A percentile compares a stretch with the other conserved stretches of the same genome.
Conservation (phyloP, 2,888 invertebrate species). For the Bombyx huttoni region DNA sequence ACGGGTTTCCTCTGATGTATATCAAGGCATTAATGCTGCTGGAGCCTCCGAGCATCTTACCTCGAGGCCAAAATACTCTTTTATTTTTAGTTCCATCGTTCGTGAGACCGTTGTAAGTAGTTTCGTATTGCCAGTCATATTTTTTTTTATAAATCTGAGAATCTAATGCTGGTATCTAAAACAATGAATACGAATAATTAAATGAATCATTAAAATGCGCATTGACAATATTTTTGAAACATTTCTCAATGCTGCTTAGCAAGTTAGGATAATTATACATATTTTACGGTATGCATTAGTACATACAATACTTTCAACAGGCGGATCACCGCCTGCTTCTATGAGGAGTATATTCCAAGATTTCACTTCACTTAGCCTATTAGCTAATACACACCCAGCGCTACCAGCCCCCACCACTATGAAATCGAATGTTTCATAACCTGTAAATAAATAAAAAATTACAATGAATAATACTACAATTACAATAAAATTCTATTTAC, state of each 20-base stretch:
- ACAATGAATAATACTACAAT: no score
- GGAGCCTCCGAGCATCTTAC: no score
- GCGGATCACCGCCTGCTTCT: slow-evolving; percentile 15
- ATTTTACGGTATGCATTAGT: slow-evolving; percentile 57
- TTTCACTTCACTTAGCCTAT: slow-evolving; percentile 53
- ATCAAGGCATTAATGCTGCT: no score
- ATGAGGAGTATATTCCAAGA: slow-evolving; percentile 11
- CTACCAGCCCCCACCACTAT: slow-evolving; percentile 73
- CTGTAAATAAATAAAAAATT: slow-evolving; percentile 4
- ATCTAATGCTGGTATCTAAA: slow-evolving; percentile 24
- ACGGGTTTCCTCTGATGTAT: slow-evolving; percentile 66
- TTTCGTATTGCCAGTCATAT: slow-evolving; percentile 88
- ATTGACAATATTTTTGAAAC: no score
- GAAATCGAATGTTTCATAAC: slow-evolving; percentile 45
- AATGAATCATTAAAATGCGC: no score
- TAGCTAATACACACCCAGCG: slow-evolving; percentile 73
- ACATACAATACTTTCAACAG: slow-evolving; percentile 17
- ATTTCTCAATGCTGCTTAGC: no score
- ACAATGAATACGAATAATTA: no score
- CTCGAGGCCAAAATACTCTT: slow-evolving; percentile 51
- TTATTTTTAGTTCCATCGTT: slow-evolving; percentile 74
- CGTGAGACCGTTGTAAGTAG: slow-evolving; percentile 79
- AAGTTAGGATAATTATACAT: slow-evolving; percentile 63
- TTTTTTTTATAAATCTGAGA: slow-evolving; percentile 24
- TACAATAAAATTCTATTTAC: not conserved